Base-by-base conservation (phyloP, 2,888 invertebrate species). In the Ypsolopha scabrella region DNA sequence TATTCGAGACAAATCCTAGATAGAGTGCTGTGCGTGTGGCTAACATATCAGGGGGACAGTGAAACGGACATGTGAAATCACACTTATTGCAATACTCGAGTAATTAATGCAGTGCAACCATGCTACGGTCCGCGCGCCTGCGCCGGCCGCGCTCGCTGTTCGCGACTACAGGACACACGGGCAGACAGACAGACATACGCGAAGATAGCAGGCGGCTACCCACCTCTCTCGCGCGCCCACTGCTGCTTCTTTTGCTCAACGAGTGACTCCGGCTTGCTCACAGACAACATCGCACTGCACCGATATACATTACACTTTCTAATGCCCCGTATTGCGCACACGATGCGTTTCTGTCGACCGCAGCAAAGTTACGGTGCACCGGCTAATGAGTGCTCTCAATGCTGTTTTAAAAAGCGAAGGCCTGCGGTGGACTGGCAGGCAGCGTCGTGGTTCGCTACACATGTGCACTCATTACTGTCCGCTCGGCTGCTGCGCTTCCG, bases 161-260 rank as follows among this genome's bases (percentile, higher is more conserved):
- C 8, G 8, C 43, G 3, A 14, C 11, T 13, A 43, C 7, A 8
- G 43, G 8, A 11, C 14, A 11, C 10, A 13, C 13, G 43, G 13
- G 2, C 2, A 13, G 11, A 8, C 8, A 8, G 11, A n/a, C 7
- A 14, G 33, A 34, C 34, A 46, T 46, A 34, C n/a, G 10, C 9
- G 34, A 35, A 33, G 33, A 35, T 24, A 24, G 24, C 46, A 35
- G 11, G 46, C 46, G 34, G 52, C 11, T 76, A 80, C 83, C 70
- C 87, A 96, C 97, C 96, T 90, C 92, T 90, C 88, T 97, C 97
- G 78, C 90, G 91, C 63, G 95, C 96, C 97, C 97, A 97, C 90
- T 97, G 96, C 68, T 93, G 89, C 76, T 93, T 92, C 82, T 97
- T 97, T 82, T 93, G 91, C 87, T 97, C 95, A 66, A 96, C 88